These are phyloP conservation scores for Pterocles orientalis DNA, from an alignment of 2,113 vertebrate species.

Conservation along the genomic window DNA sequence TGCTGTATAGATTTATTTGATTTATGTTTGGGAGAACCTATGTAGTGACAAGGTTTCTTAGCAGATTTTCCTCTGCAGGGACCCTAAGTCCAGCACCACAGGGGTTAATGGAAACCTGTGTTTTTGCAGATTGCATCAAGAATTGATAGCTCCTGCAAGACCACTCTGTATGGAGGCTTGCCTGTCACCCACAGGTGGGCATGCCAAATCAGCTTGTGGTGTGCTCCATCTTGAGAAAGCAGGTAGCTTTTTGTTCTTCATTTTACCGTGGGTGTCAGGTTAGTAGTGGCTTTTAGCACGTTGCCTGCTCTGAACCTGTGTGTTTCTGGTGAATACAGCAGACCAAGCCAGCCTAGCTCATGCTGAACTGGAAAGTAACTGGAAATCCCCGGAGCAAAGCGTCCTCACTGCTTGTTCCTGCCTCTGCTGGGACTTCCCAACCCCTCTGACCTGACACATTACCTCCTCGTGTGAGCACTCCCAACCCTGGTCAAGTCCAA, in stretches of 20 bases:
- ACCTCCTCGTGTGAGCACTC: accelerated
- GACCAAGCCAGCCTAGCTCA: not conserved
- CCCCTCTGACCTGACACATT: not conserved
- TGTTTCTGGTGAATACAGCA: not conserved
- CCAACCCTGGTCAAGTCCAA: not conserved
- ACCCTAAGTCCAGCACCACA: not conserved
- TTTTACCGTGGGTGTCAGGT: not conserved
- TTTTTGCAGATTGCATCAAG: not conserved
- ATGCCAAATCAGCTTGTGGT: not conserved
- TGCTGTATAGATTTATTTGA: not conserved
- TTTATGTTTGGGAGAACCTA: not conserved
- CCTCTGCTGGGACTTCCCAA: not conserved
- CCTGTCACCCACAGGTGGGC: not conserved
- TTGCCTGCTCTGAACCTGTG: not conserved
- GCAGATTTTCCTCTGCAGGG: not conserved
- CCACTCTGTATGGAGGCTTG: not conserved
- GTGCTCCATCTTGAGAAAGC: not conserved
- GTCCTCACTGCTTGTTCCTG: not conserved
- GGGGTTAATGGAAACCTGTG: not conserved
- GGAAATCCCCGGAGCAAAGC: not conserved
- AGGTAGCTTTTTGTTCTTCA: not conserved
- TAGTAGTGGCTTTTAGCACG: not conserved
- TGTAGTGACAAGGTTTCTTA: not conserved
- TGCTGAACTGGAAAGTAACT: not conserved
- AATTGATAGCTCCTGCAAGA: not conserved